Percentiles rank a stretch among this genome's conserved stretches.
phyloP scores from a whole-genome alignment of 2,797 vertebrate species.

The Malurus splendens region DNA sequence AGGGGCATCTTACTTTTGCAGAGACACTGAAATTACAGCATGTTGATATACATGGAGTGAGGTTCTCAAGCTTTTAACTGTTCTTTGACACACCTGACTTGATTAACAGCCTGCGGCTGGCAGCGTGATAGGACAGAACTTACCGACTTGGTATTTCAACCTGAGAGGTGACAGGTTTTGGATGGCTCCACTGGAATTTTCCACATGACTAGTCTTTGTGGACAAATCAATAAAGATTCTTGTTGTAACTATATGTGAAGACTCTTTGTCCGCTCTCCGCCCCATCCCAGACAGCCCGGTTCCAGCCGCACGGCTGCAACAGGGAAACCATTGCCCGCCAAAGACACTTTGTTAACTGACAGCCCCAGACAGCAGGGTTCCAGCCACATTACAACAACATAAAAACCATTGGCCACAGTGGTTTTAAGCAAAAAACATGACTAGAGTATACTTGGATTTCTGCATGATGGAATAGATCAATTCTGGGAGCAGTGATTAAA shows the following conservation, averaged over 20 bases:
- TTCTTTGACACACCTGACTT: neutral
- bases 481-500: constrained; percentile 26
- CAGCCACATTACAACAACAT: constrained; percentile 36
- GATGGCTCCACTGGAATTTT: constrained; percentile 2
- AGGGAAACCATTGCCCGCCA: neutral
- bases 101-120: neutral
- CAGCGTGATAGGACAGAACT: neutral
- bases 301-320: neutral
- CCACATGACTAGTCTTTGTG: constrained; percentile 41
- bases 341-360: neutral
- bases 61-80: neutral
- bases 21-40: neutral
- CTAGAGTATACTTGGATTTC: neutral
- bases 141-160: constrained; percentile 7
- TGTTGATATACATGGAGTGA: accelerated
- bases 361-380: constrained; percentile 34
- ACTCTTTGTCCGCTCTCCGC: neutral
- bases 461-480: constrained; percentile 26
- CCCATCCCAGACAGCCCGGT: constrained; percentile 22
- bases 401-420: neutral
- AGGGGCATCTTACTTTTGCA: neutral
- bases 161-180: constrained; percentile 1
- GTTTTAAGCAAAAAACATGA: constrained; percentile 31
- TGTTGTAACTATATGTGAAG: constrained; percentile 22
- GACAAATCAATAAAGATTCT: constrained; percentile 26